Evolutionary conservation across 2,888 invertebrate genomes (phyloP).

Genomic region (Allygus modestus): DNA sequence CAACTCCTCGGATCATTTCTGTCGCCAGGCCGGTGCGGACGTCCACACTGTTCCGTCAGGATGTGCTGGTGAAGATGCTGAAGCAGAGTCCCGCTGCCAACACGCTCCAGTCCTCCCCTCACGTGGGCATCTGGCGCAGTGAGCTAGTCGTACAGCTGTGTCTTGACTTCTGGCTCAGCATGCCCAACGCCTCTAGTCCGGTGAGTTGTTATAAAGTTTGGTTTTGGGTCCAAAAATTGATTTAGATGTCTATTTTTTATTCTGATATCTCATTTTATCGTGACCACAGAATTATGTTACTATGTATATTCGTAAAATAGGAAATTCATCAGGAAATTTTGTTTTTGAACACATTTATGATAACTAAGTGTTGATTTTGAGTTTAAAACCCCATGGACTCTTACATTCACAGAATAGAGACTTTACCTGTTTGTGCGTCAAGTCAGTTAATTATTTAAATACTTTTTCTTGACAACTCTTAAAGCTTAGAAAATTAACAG

Average conservation of each 20-base stretch:
- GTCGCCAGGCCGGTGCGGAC: slow-evolving; percentile 69
- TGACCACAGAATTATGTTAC: too few relatives aligned
- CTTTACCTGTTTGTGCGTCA: too few relatives aligned
- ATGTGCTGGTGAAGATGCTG: slow-evolving; percentile 73
- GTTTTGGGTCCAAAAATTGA: too few relatives aligned
- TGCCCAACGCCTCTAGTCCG: slow-evolving; percentile 33
- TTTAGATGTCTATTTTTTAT: neutral
- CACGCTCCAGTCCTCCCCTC: slow-evolving; percentile 71
- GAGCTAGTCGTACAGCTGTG: slow-evolving; percentile 90
- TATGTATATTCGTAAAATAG: too few relatives aligned
- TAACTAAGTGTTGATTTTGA: too few relatives aligned
- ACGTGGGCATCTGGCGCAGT: slow-evolving; percentile 88
- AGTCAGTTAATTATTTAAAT: too few relatives aligned
- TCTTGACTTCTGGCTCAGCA: slow-evolving; percentile 89
- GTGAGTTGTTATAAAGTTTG: neutral
- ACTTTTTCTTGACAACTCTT: too few relatives aligned
- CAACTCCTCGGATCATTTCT: neutral
- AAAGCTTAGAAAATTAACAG: too few relatives aligned
- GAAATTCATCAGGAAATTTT: too few relatives aligned
- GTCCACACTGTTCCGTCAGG: slow-evolving; percentile 74
- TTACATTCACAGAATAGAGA: too few relatives aligned
- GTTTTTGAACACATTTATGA: too few relatives aligned
- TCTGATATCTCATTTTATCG: neutral
- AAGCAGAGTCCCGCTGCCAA: slow-evolving; percentile 72
- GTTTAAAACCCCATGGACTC: too few relatives aligned